phyloP scores from a whole-genome alignment of 2,888 invertebrate genomes.

The Steinernema hermaphroditum region DNA sequence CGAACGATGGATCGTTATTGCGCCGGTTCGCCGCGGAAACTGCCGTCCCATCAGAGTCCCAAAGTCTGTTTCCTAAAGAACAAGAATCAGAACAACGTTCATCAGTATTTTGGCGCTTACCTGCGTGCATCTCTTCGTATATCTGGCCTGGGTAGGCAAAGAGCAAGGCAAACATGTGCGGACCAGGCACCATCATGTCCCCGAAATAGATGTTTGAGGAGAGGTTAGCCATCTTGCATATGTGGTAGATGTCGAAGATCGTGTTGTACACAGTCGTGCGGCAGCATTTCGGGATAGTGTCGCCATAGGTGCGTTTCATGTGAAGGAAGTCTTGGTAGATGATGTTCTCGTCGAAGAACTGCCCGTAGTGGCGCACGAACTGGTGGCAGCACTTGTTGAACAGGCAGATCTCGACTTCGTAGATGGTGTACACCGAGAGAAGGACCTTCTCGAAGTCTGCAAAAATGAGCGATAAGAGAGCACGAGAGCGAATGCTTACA shows the following conservation, averaged over 20 bases:
- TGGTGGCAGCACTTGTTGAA: background rate
- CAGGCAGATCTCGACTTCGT: background rate
- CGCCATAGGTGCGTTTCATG: background rate
- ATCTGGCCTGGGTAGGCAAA: background rate
- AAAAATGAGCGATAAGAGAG: background rate
- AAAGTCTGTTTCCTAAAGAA: too few relatives aligned
- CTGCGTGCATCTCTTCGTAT: background rate
- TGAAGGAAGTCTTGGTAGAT: background rate
- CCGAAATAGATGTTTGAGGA: conserved; percentile 6
- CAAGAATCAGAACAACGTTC: too few relatives aligned
- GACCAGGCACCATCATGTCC: background rate
- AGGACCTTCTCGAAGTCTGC: background rate
- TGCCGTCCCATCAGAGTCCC: too few relatives aligned
- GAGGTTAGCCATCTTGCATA: background rate
- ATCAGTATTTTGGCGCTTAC: too few relatives aligned
- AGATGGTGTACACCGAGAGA: background rate
- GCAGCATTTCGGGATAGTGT: background rate
- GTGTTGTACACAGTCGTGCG: background rate
- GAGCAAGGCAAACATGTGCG: background rate
- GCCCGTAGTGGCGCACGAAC: background rate
- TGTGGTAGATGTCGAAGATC: background rate
- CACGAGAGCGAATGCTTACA: background rate
- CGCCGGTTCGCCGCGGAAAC: too few relatives aligned
- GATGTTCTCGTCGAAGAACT: background rate
- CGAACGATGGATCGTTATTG: too few relatives aligned